phyloP scores from a whole-genome alignment of 2,113 vertebrate genomes.

The Ceratotherium simum region DNA sequence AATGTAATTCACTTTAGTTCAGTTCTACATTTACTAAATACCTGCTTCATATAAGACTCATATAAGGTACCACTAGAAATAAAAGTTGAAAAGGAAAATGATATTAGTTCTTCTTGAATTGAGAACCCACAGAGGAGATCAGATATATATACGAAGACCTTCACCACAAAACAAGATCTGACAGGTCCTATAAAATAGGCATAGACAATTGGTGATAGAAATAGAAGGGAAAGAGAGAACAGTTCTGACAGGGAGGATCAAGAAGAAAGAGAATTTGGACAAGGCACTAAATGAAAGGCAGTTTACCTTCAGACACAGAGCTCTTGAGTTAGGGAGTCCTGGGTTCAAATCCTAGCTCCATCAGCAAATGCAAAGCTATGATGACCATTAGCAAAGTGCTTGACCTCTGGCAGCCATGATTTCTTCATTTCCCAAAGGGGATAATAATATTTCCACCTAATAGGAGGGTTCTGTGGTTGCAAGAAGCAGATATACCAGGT shows the following conservation, averaged over 20 bases:
- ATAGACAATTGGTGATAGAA: not conserved
- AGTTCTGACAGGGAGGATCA: not conserved
- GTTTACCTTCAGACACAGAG: not conserved
- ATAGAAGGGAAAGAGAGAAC: not conserved
- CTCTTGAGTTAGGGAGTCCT: not conserved
- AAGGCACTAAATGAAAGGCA: not conserved
- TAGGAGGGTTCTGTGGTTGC: not conserved
- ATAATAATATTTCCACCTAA: not conserved
- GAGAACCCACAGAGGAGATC: not conserved
- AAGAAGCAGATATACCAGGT: not conserved
- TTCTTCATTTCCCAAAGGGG: not conserved
- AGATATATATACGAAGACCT: not conserved
- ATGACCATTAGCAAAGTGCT: not conserved
- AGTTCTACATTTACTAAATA: constrained; percentile 15
- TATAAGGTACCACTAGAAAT: not conserved
- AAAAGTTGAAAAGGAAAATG: constrained; percentile 26
- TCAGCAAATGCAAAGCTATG: not conserved
- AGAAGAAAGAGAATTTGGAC: not conserved
- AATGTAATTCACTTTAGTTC: constrained; percentile 4
- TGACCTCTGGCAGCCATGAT: not conserved
- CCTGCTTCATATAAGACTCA: not conserved
- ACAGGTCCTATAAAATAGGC: not conserved
- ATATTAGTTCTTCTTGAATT: not conserved
- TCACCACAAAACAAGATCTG: not conserved
- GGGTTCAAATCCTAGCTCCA: not conserved